phyloP scores from a whole-genome alignment of 2,797 vertebrate genomes.

The Argentina silus region DNA sequence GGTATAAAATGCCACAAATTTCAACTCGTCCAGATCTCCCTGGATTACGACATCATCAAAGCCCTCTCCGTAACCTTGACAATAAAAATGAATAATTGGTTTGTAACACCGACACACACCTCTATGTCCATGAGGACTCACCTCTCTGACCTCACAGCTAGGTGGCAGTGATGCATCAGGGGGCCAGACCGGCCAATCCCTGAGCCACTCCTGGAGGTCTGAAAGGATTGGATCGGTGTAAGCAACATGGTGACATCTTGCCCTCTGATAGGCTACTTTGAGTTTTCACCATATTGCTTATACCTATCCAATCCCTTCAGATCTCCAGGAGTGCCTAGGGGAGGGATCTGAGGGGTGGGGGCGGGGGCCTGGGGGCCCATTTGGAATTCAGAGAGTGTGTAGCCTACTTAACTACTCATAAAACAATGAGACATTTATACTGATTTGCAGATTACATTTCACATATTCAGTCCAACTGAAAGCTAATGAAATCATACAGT shows the following conservation, averaged over 20 bases:
- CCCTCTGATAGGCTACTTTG: no score
- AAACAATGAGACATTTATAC: background rate
- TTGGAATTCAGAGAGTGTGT: no score
- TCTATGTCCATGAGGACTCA: background rate
- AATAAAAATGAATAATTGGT: conserved; percentile 31
- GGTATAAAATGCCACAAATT: conserved; percentile 98
- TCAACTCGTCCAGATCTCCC: conserved; percentile 95
- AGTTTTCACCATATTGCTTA: no score
- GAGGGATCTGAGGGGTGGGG: no score
- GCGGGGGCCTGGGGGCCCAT: no score
- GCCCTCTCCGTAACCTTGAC: conserved; percentile 93
- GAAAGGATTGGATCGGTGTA: no score
- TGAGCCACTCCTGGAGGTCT: no score
- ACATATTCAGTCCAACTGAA: background rate
- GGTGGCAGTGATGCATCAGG: conserved; percentile 50
- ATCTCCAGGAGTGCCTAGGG: no score
- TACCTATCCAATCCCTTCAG: no score
- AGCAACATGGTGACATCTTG: no score
- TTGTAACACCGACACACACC: background rate
- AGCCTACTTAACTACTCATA: background rate
- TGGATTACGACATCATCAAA: conserved; percentile 98
- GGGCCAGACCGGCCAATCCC: background rate
- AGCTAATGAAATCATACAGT: background rate
- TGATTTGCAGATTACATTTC: background rate
- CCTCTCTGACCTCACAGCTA: conserved; percentile 43